Evolutionary conservation across 2,797 vertebrate species (phyloP).

Genomic region (Enoplosus armatus): DNA sequence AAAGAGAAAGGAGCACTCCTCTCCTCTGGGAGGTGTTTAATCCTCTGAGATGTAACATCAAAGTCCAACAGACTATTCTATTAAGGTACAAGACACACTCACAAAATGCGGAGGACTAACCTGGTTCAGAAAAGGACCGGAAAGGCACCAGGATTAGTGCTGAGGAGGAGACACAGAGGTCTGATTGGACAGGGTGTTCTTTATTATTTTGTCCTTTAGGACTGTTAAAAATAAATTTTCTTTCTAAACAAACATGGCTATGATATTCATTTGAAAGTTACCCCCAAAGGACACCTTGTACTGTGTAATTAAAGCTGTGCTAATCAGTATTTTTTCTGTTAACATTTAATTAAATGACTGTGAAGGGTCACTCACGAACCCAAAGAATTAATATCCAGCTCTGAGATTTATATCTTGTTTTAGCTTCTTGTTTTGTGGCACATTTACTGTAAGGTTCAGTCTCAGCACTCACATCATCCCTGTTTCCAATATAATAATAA

Average conservation of each 20-base stretch:
- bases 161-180: neutral
- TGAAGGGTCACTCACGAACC: neutral
- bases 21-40: conserved; percentile 58
- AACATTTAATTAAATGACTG: neutral
- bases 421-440: neutral
- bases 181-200: conserved; percentile 2
- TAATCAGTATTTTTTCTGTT: neutral
- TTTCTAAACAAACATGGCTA: neutral
- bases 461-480: too few relatives aligned
- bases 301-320: neutral
- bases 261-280: neutral
- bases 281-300: neutral
- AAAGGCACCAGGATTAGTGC: conserved; percentile 19
- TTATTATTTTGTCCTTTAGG: conserved; percentile 16
- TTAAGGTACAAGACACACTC: conserved; percentile 34
- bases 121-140: conserved; percentile 25
- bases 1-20: conserved; percentile 48
- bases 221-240: neutral
- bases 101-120: conserved; percentile 18
- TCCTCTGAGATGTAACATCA: conserved; percentile 67
- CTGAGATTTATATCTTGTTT: neutral
- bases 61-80: conserved; percentile 58
- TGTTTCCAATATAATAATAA: too few relatives aligned
- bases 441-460: neutral
- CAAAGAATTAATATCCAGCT: neutral